Base-by-base conservation (phyloP, 2,888 invertebrate genomes). In the Mechanitis messenoides region DNA sequence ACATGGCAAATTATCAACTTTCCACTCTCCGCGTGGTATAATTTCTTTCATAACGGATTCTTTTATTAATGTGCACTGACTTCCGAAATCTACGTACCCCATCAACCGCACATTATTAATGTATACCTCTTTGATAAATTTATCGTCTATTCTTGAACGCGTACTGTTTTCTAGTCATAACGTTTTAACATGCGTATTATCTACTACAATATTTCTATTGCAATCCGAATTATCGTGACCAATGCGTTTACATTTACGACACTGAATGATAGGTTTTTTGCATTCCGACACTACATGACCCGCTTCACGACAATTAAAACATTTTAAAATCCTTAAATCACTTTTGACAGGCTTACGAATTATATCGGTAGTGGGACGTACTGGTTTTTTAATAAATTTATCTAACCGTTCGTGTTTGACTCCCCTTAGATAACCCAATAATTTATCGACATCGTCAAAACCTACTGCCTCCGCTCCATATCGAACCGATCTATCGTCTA, bases 201-300 rank as follows among this genome's bases (percentile, higher is more conserved):
- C 56, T 59, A 53, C 35, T 11, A 28, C 42, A 45, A 28, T 50
- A 47, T 47, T 55, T 28, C 50, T 33, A 55, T 56, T 58, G 56
- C 62, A 62, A 38, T 56, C 42, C 45, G 55, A 45, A 46, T 56
- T 53, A 59, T 62, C 56, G 50, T 62, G 58, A 28, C 59, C 59
- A 55, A 62, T 56, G 46, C 59, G 59, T 38, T 53, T 50, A 50
- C 62, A 62, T 11, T 42, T 42, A 50, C 46, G 59, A 38, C 62
- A 64, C 56, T 61, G 61, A 33, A 58, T 45, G n/a, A 64, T 56
- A 33, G 60, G 63, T 47, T 47, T 56, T 38, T 60, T 58, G 42
- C 58, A 64, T 54, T 56, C 55, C 12, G 53, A 56, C 47, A 56
- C 56, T 38, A 55, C 53, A 59, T 64, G 60, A 45, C 60, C 61